Conservation (phyloP, 2,888 invertebrate genomes). For the Callinectes sapidus region DNA sequence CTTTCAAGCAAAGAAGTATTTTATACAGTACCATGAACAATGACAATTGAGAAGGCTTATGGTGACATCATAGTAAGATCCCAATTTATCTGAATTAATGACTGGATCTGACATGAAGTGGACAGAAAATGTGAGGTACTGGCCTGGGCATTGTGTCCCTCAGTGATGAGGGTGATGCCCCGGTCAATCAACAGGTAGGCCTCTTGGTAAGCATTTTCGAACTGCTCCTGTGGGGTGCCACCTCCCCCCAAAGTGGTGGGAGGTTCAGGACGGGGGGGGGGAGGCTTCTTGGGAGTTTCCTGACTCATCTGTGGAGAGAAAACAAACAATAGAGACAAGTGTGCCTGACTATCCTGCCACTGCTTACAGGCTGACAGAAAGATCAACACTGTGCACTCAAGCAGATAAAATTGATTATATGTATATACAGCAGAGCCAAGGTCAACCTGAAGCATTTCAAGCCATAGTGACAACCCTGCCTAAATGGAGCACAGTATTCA, state of each 20-base stretch:
- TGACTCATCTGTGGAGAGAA: neutral
- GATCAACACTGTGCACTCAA: no score
- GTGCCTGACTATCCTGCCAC: neutral
- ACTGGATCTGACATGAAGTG: neutral
- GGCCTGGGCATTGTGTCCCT: slow-evolving; percentile 67
- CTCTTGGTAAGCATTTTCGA: slow-evolving; percentile 60
- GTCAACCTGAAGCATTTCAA: no score
- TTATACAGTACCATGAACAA: neutral
- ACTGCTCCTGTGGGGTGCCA: slow-evolving; percentile 59
- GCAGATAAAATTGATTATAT: no score
- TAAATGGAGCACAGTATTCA: no score
- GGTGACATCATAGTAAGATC: neutral
- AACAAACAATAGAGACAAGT: neutral
- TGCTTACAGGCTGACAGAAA: neutral
- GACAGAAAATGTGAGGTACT: neutral
- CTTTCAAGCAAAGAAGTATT: neutral
- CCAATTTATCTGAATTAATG: neutral
- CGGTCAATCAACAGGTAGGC: slow-evolving; percentile 68
- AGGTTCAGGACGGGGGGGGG: neutral
- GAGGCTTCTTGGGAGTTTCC: neutral
- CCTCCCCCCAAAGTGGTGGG: neutral
- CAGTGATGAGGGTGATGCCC: slow-evolving; percentile 63
- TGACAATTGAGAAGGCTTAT: neutral
- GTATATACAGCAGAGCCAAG: no score
- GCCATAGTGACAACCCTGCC: no score